Evolutionary conservation across 92 coral and sea anemone genomes (phyloP), one percentile per base, ranked within the genome.

Genomic region (Umimayanthus chanpuru): DNA sequence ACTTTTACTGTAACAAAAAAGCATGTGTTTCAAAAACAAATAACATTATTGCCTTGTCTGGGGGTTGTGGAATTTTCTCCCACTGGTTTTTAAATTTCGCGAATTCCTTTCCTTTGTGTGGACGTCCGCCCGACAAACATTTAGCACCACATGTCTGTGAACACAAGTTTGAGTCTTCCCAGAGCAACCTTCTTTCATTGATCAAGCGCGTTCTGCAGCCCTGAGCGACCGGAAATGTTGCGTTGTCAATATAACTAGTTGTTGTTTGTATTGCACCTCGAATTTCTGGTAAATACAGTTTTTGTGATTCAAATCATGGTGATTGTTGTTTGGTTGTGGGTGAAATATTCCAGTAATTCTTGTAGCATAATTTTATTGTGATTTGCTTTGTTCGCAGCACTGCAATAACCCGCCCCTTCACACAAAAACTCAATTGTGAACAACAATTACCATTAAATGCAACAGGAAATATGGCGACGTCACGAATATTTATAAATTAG

Each of bases 401-500:
- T 92, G 92, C 88, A 70, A 70, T 76, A 90, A 74, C 96, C 98
- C 94, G 96, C 98, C 90, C 89, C 88, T 85, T 88, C 92, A 95
- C 96, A 89, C 98, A 94, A 81, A 76, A 85, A 77, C 80, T 85
- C 91, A 90, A 93, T 95, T 95, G 98, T 93, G 85, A 72, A 11
- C 29, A 71, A 93, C 98, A 95, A 95, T 93, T 56, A 87, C 92
- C 87, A 90, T 93, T 95, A 92, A 91, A 93, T 92, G 81, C 82
- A 77, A 93, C 96, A 92, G 96, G 96, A 93, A 95, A 95, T 85
- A 89, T 84, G 85, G 86, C 88, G 73, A 94, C 93, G 94, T 89
- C 95, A 94, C 81, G 89, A 93, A 85, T 85, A 77, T 81, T 93
- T 90, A 92, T 85, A 82, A 88, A 89, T 80, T 79, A 85, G 73